These are phyloP conservation scores for Polypterus senegalus DNA, from an alignment of 2,113 vertebrate genomes.

Conservation along the genomic window DNA sequence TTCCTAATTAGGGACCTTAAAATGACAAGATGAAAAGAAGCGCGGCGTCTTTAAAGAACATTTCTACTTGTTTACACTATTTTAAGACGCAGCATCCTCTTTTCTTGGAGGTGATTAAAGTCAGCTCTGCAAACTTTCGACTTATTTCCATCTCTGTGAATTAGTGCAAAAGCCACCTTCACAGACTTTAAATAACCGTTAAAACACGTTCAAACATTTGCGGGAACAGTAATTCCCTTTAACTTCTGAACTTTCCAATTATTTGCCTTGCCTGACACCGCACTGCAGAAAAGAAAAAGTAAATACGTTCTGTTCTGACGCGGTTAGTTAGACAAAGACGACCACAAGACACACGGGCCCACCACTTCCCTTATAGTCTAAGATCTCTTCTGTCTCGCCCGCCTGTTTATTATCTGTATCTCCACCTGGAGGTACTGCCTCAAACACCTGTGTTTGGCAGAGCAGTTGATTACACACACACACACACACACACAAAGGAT, in stretches of 20 bases:
- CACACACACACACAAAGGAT: not conserved
- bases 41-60: constrained; percentile 34
- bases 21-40: constrained; percentile 27
- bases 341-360: constrained; percentile 13
- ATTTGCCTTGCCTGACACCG: constrained; percentile 40
- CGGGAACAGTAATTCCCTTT: constrained; percentile 36
- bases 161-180: constrained; percentile 22
- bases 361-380: constrained; percentile 23
- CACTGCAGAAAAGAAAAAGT: constrained; percentile 49
- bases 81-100: constrained; percentile 27
- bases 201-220: constrained; percentile 46
- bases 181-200: constrained; percentile 42
- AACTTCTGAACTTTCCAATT: constrained; percentile 39
- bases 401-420: constrained; percentile 28
- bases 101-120: constrained; percentile 51
- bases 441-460: constrained; percentile 11
- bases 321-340: constrained; percentile 25
- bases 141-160: constrained; percentile 44
- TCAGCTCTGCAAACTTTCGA: constrained; percentile 54
- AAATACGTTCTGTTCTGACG: constrained; percentile 43
- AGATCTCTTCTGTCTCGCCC: constrained; percentile 26
- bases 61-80: constrained; percentile 36
- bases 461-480: constrained; percentile 19
- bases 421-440: constrained; percentile 20
- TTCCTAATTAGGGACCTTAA: constrained; percentile 26